Evolutionary conservation across 2,797 vertebrate genomes (phyloP).

Genomic region (Eulemur mongoz): DNA sequence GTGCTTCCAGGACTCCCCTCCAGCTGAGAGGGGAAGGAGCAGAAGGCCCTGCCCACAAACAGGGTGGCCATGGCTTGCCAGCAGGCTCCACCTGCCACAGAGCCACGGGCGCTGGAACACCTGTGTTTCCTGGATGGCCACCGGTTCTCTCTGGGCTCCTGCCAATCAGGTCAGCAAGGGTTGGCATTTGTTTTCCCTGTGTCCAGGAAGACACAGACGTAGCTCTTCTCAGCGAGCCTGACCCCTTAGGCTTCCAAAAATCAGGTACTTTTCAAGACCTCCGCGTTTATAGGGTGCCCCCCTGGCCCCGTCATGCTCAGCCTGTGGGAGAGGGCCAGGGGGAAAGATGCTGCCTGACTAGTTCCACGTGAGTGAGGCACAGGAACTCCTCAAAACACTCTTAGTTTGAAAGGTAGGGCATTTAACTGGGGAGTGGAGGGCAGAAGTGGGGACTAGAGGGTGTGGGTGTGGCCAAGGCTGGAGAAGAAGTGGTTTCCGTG

Average conservation of each 20-base stretch:
- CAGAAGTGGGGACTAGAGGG: background rate
- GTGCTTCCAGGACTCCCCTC: background rate
- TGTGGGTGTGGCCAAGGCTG: background rate
- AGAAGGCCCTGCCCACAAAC: background rate
- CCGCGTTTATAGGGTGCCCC: background rate
- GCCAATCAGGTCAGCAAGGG: background rate
- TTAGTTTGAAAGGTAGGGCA: background rate
- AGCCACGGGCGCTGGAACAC: background rate
- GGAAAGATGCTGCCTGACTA: background rate
- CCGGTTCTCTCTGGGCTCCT: background rate
- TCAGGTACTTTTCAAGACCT: background rate
- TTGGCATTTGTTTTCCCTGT: background rate
- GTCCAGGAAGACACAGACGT: background rate
- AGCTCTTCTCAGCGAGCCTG: background rate
- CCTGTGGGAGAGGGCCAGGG: background rate
- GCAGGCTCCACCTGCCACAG: background rate
- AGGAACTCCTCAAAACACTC: background rate
- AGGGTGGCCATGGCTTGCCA: background rate
- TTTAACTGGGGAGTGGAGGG: background rate
- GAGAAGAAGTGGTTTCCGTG: background rate
- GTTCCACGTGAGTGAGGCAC: background rate
- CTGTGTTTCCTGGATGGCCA: background rate
- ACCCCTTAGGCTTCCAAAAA: background rate
- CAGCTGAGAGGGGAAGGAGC: background rate
- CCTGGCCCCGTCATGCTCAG: background rate